Base-by-base conservation (phyloP, 2,113 vertebrate genomes). In the Gymnorhina tibicen region DNA sequence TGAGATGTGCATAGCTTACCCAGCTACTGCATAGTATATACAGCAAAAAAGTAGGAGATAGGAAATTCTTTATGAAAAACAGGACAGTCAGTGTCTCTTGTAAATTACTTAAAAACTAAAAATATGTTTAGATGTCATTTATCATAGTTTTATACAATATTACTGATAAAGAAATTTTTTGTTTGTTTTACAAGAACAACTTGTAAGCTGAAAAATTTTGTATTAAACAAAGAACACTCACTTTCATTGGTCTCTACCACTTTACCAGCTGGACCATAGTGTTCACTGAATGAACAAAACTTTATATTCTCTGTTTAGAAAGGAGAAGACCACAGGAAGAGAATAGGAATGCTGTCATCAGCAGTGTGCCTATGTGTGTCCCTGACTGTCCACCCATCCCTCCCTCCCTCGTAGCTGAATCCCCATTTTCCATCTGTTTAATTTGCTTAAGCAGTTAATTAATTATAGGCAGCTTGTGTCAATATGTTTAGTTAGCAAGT, bases 381-480 rank as follows among this genome's bases (percentile, higher is more conserved):
- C 33, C 77, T 69, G n/a, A 11, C 72, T 90, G 75, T 79, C 89
- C 74, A 59, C 55, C 79, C 58, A 14, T 72, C 27, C 44, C 35
- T 62, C 35, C 46, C n/a, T 55, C 35, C 44, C 30, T 49, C 35
- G 4, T 5, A 69, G 74, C 39, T 1, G 1, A 87, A 73, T 93
- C 47, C 50, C 37, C 20, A 24, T 95, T 94, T 94, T 93, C 91
- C 90, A 85, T 93, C 85, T 96, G 93, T 73, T 96, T 91, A 69
- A 85, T 96, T 85, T 94, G 55, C 50, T 91, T 91, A 91, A 94
- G 42, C 47, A 79, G 11, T 85, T 94, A 93, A 91, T 95, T 96
- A 91, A 94, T 87, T 95, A 89, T 70, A 95, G 85, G 39, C 85
- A 91, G 67, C 62, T 91, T 91, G 46, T 94, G 78, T 93, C 94